Percentiles rank a stretch among this genome's conserved stretches.
These are phyloP conservation scores for Gracilinanus agilis DNA, from an alignment of 2,113 vertebrate genomes.

Conservation along the genomic window DNA sequence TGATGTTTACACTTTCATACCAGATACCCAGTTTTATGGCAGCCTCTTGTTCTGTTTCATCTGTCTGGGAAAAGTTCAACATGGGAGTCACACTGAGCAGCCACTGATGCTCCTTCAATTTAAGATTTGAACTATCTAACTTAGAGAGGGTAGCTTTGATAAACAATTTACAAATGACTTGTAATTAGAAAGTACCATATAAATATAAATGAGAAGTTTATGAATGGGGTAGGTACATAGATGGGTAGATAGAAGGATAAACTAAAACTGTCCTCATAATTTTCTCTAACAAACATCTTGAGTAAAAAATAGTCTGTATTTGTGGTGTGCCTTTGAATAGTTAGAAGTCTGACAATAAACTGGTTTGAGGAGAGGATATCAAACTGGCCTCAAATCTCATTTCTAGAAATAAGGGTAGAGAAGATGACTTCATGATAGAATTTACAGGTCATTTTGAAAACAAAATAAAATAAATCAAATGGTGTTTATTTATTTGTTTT, in stretches of 20 bases:
- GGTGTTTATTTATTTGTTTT: not conserved
- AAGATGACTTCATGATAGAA: not conserved
- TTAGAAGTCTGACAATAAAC: not conserved
- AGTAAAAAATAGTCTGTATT: conserved; percentile 1
- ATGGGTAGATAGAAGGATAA: not conserved
- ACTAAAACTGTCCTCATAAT: conserved; percentile 9
- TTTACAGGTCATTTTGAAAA: not conserved
- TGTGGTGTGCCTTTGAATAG: not conserved
- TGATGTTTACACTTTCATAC: not conserved
- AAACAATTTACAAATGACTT: not conserved
- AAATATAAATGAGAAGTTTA: not conserved
- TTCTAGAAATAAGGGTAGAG: not conserved
- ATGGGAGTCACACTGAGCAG: not conserved
- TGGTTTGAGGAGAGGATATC: conserved; percentile 14
- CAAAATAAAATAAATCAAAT: too few species aligned
- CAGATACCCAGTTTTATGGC: not conserved
- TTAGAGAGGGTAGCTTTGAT: not conserved
- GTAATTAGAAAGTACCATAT: not conserved
- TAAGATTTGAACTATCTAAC: not conserved
- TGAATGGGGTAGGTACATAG: not conserved
- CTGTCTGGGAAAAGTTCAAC: not conserved
- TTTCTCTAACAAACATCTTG: not conserved
- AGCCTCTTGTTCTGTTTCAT: not conserved
- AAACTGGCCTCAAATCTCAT: not conserved
- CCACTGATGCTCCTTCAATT: not conserved